Conservation (phyloP, 2,888 invertebrate genomes). For the Chromoteleia sp. region DNA sequence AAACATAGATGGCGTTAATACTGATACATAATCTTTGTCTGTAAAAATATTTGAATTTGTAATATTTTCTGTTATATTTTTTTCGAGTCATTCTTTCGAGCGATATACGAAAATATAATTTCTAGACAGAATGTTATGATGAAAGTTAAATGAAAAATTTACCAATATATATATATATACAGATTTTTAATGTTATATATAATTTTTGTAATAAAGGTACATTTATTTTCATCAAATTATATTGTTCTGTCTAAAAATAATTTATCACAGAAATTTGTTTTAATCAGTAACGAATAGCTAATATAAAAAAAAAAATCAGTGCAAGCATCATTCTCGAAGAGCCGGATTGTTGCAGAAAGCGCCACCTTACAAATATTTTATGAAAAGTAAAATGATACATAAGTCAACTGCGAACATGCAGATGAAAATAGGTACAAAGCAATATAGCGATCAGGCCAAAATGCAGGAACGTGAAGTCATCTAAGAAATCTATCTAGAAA, state of each 20-base stretch:
- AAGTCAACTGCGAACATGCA: background rate
- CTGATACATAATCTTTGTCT: constrained; percentile 4
- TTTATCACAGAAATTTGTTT: too few relatives aligned
- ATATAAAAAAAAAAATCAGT: too few relatives aligned
- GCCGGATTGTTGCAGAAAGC: background rate
- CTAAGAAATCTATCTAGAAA: background rate
- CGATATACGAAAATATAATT: too few relatives aligned
- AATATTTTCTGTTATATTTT: background rate
- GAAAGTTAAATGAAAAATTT: too few relatives aligned
- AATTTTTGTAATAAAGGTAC: too few relatives aligned
- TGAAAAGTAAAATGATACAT: background rate
- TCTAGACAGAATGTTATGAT: too few relatives aligned
- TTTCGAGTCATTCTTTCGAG: too few relatives aligned
- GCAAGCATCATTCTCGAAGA: background rate
- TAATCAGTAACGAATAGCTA: background rate
- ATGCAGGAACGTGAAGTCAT: background rate
- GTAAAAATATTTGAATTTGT: background rate
- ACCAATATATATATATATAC: too few relatives aligned
- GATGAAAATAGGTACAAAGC: background rate
- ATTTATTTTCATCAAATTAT: too few relatives aligned
- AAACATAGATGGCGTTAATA: constrained; percentile 12
- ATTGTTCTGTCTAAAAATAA: too few relatives aligned
- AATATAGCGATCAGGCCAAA: background rate
- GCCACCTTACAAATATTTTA: background rate
- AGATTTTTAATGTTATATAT: too few relatives aligned